Conservation (phyloP, 30 jellyfish, hydroid and myxozoan genomes). For the Rhopilema esculentum region DNA sequence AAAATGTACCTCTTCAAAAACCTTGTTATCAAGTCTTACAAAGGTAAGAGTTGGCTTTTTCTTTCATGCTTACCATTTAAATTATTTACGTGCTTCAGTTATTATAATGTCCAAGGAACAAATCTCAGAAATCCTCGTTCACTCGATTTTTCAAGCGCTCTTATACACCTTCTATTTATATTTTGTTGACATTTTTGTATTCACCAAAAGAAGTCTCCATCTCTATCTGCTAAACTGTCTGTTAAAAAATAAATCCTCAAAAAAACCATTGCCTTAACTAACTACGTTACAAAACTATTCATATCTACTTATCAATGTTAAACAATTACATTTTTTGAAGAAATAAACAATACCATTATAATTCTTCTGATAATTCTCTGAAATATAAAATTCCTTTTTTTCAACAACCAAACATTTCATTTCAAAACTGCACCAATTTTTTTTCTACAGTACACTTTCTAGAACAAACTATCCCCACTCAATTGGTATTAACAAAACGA, state of each 20-base stretch:
- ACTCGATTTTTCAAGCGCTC: background rate
- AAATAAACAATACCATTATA: background rate
- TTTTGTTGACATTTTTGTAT: background rate
- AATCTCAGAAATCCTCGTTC: background rate
- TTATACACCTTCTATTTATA: background rate
- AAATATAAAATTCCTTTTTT: too few relatives aligned
- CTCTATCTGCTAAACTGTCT: background rate
- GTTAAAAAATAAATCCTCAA: background rate
- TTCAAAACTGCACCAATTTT: background rate
- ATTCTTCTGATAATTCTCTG: background rate
- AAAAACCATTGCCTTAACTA: background rate
- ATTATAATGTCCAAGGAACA: background rate
- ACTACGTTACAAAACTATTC: background rate
- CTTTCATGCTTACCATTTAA: background rate
- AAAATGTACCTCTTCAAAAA: slow-evolving; percentile 13
- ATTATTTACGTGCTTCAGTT: background rate
- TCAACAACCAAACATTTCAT: background rate
- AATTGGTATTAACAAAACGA: background rate
- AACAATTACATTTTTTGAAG: background rate
- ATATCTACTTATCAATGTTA: background rate
- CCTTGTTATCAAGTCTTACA: slow-evolving; percentile 8
- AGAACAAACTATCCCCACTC: background rate
- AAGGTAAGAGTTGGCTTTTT: slow-evolving; percentile 1
- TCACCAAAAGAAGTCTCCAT: background rate
- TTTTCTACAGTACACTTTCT: background rate